These are phyloP conservation scores for Apolygus lucorum DNA, from an alignment of 1,140 invertebrate genomes.

Conservation along the genomic window DNA sequence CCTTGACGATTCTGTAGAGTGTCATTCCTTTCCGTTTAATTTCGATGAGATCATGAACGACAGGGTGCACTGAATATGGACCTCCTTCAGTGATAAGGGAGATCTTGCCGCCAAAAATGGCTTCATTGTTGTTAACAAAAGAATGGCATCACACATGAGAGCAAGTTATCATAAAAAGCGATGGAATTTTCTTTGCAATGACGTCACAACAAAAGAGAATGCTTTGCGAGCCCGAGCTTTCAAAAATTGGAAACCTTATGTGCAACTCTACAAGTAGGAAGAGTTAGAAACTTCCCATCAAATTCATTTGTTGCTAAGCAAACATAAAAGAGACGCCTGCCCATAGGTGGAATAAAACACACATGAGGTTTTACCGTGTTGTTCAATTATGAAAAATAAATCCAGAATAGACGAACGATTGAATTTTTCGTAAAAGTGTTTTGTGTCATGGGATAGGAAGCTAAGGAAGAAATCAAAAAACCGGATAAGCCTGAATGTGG, in stretches of 20 bases:
- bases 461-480: neutral
- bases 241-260: neutral
- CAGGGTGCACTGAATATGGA: no score
- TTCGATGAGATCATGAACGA: no score
- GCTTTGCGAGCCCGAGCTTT: neutral
- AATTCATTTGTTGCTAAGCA: neutral
- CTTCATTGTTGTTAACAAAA: neutral
- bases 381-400: neutral
- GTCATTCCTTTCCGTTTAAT: no score
- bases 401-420: neutral
- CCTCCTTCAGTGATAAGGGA: no score
- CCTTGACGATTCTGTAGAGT: no score
- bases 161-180: neutral
- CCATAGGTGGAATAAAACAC: neutral
- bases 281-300: neutral
- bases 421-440: neutral
- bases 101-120: neutral
- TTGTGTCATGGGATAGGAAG: neutral
- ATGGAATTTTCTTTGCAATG: neutral
- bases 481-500: conserved; percentile 4
- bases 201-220: neutral
- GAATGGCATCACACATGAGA: neutral
- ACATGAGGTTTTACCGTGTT: neutral
- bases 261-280: neutral
- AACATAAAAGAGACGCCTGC: neutral